Evolutionary conservation across 1,140 invertebrate genomes (phyloP), one percentile per base, ranked within the genome.

Genomic region (Calephelis nemesis): DNA sequence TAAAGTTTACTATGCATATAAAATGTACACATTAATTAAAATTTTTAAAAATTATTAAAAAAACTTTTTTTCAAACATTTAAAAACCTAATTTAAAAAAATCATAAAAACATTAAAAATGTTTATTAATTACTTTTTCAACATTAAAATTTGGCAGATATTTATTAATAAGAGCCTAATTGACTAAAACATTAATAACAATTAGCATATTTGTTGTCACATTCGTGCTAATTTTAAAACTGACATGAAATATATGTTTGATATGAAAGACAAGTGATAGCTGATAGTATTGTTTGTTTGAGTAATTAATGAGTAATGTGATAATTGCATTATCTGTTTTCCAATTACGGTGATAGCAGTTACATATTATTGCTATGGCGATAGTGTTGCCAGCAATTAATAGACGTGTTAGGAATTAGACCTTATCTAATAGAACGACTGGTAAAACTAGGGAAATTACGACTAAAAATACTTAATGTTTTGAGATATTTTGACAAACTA

Each of bases 221-320:
- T 30, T 9, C 54, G 54, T 58, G 54, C 54, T 58, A 58, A 58
- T 58, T 58, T 58, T 58, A 58, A 67, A 54, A 67, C 13, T 42
- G n/a, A 67, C 42, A 47, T 58, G 52, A 67, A 54, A 54, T 67
- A 54, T 47, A 50, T 58, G 30, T 62, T 62, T 63, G 47, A 68
- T 60, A 58, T 45, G 10, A n/a, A 75, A 70, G 77, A 75, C 72
- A 73, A 75, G 65, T 74, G 71, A 73, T 77, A 72, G 70, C 75
- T 75, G 75, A 76, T 78, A 75, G 73, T 73, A 65, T 71, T 71
- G 52, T 68, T 70, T 74, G 54, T 77, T 79, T 82, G 81, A 82
- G 78, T 83, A 84, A 84, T 85, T 85, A 82, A 85, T 83, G 85
- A 85, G 70, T 85, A 83, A 86, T 86, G 71, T 79, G 80, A 87